These are phyloP conservation scores for Rhombomys opimus DNA, from an alignment of 2,113 vertebrate species.

Conservation along the genomic window DNA sequence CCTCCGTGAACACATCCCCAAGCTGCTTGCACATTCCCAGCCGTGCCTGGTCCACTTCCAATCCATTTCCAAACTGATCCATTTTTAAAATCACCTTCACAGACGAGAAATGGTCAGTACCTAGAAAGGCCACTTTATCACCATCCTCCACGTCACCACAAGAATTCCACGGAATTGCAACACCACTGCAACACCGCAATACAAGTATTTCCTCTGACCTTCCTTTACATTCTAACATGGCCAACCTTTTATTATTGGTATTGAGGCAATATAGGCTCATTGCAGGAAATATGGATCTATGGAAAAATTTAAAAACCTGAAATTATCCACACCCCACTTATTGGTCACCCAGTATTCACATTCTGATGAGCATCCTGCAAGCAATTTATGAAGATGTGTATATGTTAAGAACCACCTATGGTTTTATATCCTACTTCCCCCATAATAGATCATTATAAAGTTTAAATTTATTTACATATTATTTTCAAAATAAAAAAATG, in stretches of 20 bases:
- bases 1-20: constrained; percentile 96
- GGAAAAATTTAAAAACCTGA: background rate
- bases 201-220: background rate
- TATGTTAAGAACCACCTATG: background rate
- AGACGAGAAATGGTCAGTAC: background rate
- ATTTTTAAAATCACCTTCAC: constrained; percentile 97
- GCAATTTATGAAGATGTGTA: background rate
- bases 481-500: constrained; percentile 38
- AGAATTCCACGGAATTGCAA: constrained; percentile 2
- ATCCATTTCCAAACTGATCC: constrained; percentile 95
- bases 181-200: background rate
- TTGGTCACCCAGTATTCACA: background rate
- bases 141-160: background rate
- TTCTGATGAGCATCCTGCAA: background rate
- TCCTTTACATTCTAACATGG: constrained; percentile 2
- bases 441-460: background rate
- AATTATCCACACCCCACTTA: background rate
- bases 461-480: background rate
- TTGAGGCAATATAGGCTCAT: background rate
- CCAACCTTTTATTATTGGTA: background rate
- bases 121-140: background rate
- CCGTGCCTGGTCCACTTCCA: constrained; percentile 94
- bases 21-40: constrained; percentile 94
- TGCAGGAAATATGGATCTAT: background rate
- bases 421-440: constrained; percentile 11